phyloP scores from a whole-genome alignment of 2,888 invertebrate species.

The Amphipyra tragopoginis region DNA sequence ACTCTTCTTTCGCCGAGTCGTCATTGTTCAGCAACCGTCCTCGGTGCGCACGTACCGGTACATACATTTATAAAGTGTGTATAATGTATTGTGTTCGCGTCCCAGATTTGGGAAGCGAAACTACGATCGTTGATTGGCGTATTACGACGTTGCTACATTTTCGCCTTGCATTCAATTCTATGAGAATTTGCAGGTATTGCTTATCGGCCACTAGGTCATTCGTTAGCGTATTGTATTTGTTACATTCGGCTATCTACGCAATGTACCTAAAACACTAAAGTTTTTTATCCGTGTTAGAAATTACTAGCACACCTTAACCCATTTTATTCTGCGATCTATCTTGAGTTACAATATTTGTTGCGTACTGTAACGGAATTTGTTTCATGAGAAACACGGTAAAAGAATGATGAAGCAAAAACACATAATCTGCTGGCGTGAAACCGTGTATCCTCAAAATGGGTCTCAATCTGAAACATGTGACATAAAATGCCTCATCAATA shows the following conservation, averaged over 20 bases:
- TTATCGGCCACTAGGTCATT: constrained; percentile 83
- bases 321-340: constrained; percentile 19
- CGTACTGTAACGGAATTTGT: not conserved
- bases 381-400: not conserved
- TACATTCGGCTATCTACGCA: constrained; percentile 53
- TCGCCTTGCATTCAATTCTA: constrained; percentile 87
- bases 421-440: not conserved
- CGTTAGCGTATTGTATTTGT: constrained; percentile 69
- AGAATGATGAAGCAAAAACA: constrained; percentile 1
- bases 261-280: constrained; percentile 48
- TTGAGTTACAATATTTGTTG: constrained; percentile 7
- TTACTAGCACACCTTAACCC: constrained; percentile 31
- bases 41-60: constrained; percentile 74
- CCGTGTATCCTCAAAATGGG: not conserved
- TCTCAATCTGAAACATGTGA: constrained; percentile 16
- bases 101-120: constrained; percentile 86
- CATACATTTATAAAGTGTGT: constrained; percentile 69
- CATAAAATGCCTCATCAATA: constrained; percentile 38
- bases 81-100: constrained; percentile 78
- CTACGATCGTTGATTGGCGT: constrained; percentile 85
- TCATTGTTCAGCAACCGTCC: constrained; percentile 75
- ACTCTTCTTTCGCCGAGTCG: constrained; percentile 76
- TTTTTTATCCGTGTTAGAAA: constrained; percentile 53
- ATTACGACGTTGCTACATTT: constrained; percentile 86
- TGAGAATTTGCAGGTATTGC: constrained; percentile 84